phyloP scores from a whole-genome alignment of 1,140 invertebrate genomes.

The Wasmannia auropunctata region DNA sequence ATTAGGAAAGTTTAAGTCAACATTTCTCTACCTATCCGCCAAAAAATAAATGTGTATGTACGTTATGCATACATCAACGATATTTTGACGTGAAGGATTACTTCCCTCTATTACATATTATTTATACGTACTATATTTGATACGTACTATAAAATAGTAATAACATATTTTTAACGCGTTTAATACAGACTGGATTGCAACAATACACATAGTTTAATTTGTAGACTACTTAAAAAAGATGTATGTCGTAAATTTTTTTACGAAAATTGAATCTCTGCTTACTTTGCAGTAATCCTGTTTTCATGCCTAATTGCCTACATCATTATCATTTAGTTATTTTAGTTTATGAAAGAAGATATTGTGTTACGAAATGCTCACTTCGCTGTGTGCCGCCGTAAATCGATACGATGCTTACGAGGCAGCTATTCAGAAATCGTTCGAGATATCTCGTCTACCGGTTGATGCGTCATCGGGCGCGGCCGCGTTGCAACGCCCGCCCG shows the following conservation, averaged over 20 bases:
- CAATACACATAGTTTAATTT: not conserved
- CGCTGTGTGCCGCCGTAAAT: not conserved
- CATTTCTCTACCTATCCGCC: not conserved
- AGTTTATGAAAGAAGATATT: not conserved
- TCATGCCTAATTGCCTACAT: not conserved
- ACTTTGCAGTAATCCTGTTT: not conserved
- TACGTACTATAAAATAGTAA: too few relatives aligned
- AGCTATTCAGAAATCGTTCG: conserved; percentile 26
- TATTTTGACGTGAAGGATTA: not conserved
- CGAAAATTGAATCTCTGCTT: not conserved
- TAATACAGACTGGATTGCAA: not conserved
- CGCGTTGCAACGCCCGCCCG: conserved; percentile 59
- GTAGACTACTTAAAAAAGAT: not conserved
- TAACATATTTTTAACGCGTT: too few relatives aligned
- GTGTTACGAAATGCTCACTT: not conserved
- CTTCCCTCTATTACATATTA: not conserved
- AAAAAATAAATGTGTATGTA: not conserved
- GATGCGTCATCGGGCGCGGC: conserved; percentile 61
- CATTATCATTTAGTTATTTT: too few relatives aligned
- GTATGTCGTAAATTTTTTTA: too few relatives aligned
- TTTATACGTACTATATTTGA: not conserved
- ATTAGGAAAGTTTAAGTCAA: conserved; percentile 46
- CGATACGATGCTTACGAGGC: conserved; percentile 19
- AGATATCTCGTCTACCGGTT: conserved; percentile 14
- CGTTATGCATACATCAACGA: not conserved